A percentile compares a stretch with the other conserved stretches of the same genome.
phyloP scores from a whole-genome alignment of 2,888 invertebrate species.

The Gasteruption jaculator region DNA sequence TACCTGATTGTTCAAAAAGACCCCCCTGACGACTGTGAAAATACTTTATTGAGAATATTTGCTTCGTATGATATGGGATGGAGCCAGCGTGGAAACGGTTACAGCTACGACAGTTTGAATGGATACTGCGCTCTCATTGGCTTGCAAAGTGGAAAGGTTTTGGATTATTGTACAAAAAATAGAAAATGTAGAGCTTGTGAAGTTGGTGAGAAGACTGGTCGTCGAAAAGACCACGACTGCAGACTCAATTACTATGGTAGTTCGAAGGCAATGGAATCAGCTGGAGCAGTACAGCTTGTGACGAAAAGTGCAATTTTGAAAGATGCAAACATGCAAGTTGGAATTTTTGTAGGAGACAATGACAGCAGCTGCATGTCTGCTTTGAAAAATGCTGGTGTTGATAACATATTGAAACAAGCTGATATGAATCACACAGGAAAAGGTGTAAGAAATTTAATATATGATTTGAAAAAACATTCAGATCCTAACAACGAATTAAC shows the following conservation, averaged over 20 bases:
- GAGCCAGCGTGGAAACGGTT: slow-evolving; percentile 10
- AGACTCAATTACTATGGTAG: slow-evolving; percentile 13
- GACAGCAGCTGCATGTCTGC: slow-evolving; percentile 13
- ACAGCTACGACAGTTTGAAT: slow-evolving; percentile 11
- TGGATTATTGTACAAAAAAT: slow-evolving; percentile 15
- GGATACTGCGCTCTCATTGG: slow-evolving; percentile 13
- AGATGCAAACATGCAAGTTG: slow-evolving; percentile 13
- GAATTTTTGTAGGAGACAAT: slow-evolving; percentile 17
- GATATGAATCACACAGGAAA: slow-evolving; percentile 15
- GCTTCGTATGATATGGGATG: slow-evolving; percentile 18
- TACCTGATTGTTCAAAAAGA: slow-evolving; percentile 8
- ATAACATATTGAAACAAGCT: slow-evolving; percentile 11
- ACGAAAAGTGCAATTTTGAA: slow-evolving; percentile 8
- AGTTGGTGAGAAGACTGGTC: not conserved
- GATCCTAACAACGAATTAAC: slow-evolving; percentile 14
- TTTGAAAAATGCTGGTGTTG: not conserved
- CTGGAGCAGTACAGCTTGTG: slow-evolving; percentile 10
- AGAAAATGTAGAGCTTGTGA: slow-evolving; percentile 14
- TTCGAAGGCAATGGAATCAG: slow-evolving; percentile 16
- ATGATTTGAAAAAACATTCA: slow-evolving; percentile 6
- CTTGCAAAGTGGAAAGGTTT: slow-evolving; percentile 4
- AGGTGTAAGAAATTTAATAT: slow-evolving; percentile 8
- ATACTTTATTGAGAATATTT: slow-evolving; percentile 5
- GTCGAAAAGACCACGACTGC: slow-evolving; percentile 11
- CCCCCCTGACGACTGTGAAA: not conserved